Base-by-base conservation (phyloP, 2,113 vertebrate species). In the Stegostoma tigrinum region DNA sequence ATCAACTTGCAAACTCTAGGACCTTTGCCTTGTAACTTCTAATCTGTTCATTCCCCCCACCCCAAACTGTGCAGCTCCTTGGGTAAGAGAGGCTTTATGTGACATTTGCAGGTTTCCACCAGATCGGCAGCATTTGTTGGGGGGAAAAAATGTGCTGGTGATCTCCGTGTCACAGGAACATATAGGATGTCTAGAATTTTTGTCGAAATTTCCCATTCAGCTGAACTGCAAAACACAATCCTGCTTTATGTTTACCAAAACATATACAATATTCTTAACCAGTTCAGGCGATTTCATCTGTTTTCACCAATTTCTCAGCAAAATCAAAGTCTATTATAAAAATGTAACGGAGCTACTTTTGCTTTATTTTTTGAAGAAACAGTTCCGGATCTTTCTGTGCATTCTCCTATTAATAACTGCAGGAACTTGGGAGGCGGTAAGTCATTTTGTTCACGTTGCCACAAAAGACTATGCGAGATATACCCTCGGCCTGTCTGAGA, bases 391-490 rank as follows among this genome's bases (percentile, higher is more conserved):
- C 98, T 99, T 96, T 98, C 98, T 45, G 98, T 98, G 98, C 98
- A 99, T 97, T 98, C 98, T 89, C 98, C 98, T 96, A 99, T 98
- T 2, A 97, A 98, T 94, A 98, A 99, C 97, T 99, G 99, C 96
- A 98, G 98, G 97, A 98, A 98, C 55, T 86, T 97, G 0, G 95
- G 96, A 96, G 96, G 96, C 2, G 98, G 98, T 99, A 96, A 98
- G 98, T 98, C 95, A 72, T 96, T 45, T 85, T 66, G 38, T 38
- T 66, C 38, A 93, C 15, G 17, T 93, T 61, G 24, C 24, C 12
- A n/a, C 14, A 30, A 90, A 61, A 34, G 24, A 90, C 55, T 0
- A 30, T 90, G 27, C 87, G 64, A 27, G 17, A 64, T 64, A 61
- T 61, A n/a, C 55, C 3, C 42, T 95, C 4, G 75, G 93, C 89